Evolutionary conservation across 2,888 invertebrate genomes (phyloP).

Genomic region (Catotricha subobsoleta): DNA sequence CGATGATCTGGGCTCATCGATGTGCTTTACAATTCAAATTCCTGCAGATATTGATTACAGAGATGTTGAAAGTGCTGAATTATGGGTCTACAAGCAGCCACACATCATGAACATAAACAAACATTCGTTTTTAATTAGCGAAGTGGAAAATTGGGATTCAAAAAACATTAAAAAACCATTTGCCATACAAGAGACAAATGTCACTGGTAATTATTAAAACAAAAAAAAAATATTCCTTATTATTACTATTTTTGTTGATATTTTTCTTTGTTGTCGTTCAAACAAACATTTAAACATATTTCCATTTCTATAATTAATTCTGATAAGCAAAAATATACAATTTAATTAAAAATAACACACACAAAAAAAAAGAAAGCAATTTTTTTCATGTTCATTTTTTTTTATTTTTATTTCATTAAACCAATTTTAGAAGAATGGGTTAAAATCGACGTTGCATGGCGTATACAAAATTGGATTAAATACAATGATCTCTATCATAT

Average conservation of each 20-base stretch:
- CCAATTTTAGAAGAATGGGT: constrained; percentile 53
- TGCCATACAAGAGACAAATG: constrained; percentile 58
- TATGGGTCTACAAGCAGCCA: constrained; percentile 55
- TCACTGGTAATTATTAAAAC: constrained; percentile 32
- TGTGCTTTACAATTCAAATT: constrained; percentile 59
- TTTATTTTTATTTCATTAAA: constrained; percentile 1
- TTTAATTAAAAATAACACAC: background rate
- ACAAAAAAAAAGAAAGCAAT: background rate
- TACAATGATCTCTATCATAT: constrained; percentile 47
- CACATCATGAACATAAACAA: constrained; percentile 18
- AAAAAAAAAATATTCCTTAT: background rate
- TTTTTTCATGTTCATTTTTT: constrained; percentile 1
- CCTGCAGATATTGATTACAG: constrained; percentile 55
- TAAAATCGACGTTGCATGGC: constrained; percentile 57
- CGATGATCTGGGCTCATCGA: constrained; percentile 35
- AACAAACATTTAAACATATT: no score
- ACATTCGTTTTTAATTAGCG: constrained; percentile 60
- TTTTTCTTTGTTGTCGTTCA: background rate
- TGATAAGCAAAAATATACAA: no score
- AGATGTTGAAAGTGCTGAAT: constrained; percentile 57
- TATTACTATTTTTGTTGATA: background rate
- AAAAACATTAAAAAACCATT: constrained; percentile 42
- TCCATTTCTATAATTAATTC: no score
- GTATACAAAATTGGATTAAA: constrained; percentile 58
- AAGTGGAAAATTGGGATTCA: constrained; percentile 56